phyloP scores from a whole-genome alignment of 2,797 vertebrate species.

The Poecile montanus region DNA sequence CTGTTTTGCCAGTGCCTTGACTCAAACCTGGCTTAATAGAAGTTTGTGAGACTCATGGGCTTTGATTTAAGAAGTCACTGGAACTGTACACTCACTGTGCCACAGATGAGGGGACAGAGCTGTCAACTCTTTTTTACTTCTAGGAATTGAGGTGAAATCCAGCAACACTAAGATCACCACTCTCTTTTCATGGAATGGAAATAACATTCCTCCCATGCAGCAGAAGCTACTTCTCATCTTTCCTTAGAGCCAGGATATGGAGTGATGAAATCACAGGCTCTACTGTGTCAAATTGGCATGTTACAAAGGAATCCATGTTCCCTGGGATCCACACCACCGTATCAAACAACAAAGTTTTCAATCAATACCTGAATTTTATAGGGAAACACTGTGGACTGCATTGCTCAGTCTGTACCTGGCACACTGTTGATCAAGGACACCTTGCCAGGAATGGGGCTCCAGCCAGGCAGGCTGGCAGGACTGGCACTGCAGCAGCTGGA shows the following conservation, averaged over 20 bases:
- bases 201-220: background rate
- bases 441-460: background rate
- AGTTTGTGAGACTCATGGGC: background rate
- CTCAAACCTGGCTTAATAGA: background rate
- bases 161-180: background rate
- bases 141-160: background rate
- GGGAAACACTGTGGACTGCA: fast-evolving
- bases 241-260: background rate
- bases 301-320: background rate
- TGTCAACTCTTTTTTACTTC: background rate
- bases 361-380: background rate
- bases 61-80: background rate
- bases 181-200: background rate
- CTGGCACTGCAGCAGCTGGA: background rate
- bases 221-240: background rate
- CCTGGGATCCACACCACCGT: background rate
- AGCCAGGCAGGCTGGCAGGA: background rate
- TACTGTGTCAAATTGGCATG: background rate
- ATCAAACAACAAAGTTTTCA: background rate
- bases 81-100: background rate
- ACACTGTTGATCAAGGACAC: background rate
- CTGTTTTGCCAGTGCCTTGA: background rate
- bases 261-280: background rate
- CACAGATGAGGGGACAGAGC: background rate
- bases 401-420: background rate